Evolutionary conservation across 2,113 vertebrate genomes (phyloP).

Genomic region (Protobothrops mucrosquamatus): DNA sequence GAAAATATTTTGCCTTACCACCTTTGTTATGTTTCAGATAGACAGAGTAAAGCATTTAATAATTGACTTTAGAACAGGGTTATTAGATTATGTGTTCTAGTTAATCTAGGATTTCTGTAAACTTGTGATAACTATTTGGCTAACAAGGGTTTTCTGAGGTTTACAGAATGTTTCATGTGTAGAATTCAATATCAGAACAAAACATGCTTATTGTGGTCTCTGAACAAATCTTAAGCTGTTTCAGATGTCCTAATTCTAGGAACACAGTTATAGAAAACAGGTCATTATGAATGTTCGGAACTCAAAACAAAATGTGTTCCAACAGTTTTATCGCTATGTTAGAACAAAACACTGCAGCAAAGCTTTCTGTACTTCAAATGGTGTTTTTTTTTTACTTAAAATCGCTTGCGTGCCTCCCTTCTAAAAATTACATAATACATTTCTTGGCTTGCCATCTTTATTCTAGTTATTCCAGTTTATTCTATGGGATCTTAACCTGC

Average conservation of each 20-base stretch:
- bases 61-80: not conserved
- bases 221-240: not conserved
- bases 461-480: not conserved
- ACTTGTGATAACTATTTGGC: not conserved
- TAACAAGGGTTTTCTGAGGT: not conserved
- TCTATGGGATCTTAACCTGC: not conserved
- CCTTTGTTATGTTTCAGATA: not conserved
- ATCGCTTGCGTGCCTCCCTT: not conserved
- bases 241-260: not conserved
- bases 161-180: not conserved
- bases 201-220: not conserved
- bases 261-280: not conserved
- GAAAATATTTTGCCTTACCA: not conserved
- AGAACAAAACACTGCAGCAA: not conserved
- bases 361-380: not conserved
- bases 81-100: not conserved
- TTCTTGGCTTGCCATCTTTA: not conserved
- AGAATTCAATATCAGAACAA: not conserved
- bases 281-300: not conserved
- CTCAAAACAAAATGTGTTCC: not conserved
- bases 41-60: not conserved
- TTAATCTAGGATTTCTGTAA: not conserved
- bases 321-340: not conserved
- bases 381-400: not conserved
- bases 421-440: not conserved